These are phyloP conservation scores for Centroberyx gerrardi DNA, from an alignment of 2,797 vertebrate genomes.

Conservation along the genomic window DNA sequence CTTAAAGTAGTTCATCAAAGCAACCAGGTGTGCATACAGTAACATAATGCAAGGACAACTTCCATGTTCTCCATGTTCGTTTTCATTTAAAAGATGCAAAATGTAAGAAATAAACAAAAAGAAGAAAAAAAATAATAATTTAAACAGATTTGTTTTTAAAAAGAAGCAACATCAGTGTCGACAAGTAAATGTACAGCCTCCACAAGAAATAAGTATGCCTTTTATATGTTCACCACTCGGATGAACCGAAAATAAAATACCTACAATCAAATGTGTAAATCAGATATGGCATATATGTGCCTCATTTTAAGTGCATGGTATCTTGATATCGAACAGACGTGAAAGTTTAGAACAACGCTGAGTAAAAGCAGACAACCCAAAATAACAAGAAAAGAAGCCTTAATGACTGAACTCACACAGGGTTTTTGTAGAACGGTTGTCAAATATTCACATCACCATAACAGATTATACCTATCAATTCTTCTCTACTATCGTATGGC, in stretches of 20 bases:
- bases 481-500: background rate
- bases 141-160: slow-evolving; percentile 22
- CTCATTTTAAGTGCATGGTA: slow-evolving; percentile 1
- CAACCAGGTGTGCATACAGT: slow-evolving; percentile 66
- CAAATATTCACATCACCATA: background rate
- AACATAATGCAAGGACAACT: slow-evolving; percentile 63
- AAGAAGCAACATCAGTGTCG: slow-evolving; percentile 77
- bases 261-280: slow-evolving; percentile 87
- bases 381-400: background rate
- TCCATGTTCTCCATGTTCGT: slow-evolving; percentile 28
- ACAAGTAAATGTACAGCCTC: slow-evolving; percentile 86
- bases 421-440: background rate
- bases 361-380: slow-evolving; percentile 15
- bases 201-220: slow-evolving; percentile 87
- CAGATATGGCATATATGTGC: slow-evolving; percentile 65
- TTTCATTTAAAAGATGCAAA: slow-evolving; percentile 39
- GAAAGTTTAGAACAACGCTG: background rate
- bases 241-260: slow-evolving; percentile 83
- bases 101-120: slow-evolving; percentile 38
- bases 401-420: background rate
- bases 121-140: slow-evolving; percentile 19
- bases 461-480: background rate
- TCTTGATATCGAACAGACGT: slow-evolving; percentile 17
- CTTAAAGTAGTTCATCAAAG: slow-evolving; percentile 65
- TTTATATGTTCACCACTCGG: slow-evolving; percentile 87